These are phyloP conservation scores for Scolopax bukidnonensis DNA, from an alignment of 2,797 vertebrate species.

Conservation along the genomic window DNA sequence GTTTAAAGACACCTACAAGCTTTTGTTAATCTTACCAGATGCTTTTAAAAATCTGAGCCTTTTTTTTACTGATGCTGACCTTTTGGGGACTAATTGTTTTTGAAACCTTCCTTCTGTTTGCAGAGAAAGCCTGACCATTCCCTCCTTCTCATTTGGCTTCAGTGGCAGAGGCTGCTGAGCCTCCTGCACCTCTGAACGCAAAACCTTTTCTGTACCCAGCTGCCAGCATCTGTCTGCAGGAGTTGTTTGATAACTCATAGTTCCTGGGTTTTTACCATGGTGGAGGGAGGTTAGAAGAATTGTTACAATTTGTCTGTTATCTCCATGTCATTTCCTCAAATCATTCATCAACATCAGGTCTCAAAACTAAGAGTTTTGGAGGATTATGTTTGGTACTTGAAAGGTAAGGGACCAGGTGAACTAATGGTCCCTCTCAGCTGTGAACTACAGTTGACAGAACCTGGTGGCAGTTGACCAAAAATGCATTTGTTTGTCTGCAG, in stretches of 20 bases:
- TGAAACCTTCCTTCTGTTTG: background rate
- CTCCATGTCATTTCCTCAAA: background rate
- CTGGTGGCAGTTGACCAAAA: accelerated
- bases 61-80: background rate
- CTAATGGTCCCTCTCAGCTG: background rate
- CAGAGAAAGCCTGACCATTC: background rate
- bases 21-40: background rate
- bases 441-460: background rate
- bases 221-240: background rate
- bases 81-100: background rate
- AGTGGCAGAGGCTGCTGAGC: background rate
- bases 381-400: background rate
- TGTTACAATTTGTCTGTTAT: background rate
- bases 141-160: background rate
- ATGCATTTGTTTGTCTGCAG: background rate
- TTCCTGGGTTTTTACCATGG: background rate
- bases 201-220: background rate
- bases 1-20: background rate
- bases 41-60: background rate
- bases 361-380: background rate
- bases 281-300: background rate
- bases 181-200: background rate
- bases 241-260: background rate
- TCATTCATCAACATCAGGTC: background rate
- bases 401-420: background rate